These are phyloP conservation scores for Campoplex capitator DNA, from an alignment of 2,888 invertebrate genomes.

Conservation along the genomic window DNA sequence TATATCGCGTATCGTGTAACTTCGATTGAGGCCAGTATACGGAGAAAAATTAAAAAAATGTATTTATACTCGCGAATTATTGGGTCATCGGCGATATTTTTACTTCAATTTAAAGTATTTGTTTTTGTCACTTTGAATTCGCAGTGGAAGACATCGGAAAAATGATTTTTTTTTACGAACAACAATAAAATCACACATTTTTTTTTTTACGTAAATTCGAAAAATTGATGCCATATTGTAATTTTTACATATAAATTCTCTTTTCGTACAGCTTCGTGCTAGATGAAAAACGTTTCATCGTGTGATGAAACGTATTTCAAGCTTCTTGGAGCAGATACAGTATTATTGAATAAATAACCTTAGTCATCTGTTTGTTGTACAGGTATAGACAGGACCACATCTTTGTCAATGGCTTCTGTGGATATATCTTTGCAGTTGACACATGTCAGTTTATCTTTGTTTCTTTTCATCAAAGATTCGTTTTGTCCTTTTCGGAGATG, in stretches of 20 bases:
- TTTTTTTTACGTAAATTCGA: too few relatives aligned
- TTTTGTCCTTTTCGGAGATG: background rate
- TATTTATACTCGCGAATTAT: too few relatives aligned
- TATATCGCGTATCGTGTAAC: constrained; percentile 23
- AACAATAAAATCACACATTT: too few relatives aligned
- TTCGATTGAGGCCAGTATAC: too few relatives aligned
- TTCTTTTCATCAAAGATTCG: background rate
- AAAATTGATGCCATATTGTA: background rate
- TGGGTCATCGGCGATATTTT: too few relatives aligned
- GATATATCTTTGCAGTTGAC: background rate
- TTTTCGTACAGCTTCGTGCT: background rate
- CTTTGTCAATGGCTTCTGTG: background rate
- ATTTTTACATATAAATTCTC: background rate
- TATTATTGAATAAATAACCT: background rate
- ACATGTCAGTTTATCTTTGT: background rate
- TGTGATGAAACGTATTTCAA: background rate
- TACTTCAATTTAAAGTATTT: too few relatives aligned
- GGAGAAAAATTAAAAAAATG: too few relatives aligned
- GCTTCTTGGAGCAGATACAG: too few relatives aligned
- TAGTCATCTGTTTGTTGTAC: background rate
- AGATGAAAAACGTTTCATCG: background rate
- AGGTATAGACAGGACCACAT: background rate
- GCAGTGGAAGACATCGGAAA: too few relatives aligned
- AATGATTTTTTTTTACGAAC: too few relatives aligned
- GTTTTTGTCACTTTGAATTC: too few relatives aligned